Evolutionary conservation across 2,113 vertebrate species (phyloP).

Genomic region (Struthidea cinerea): DNA sequence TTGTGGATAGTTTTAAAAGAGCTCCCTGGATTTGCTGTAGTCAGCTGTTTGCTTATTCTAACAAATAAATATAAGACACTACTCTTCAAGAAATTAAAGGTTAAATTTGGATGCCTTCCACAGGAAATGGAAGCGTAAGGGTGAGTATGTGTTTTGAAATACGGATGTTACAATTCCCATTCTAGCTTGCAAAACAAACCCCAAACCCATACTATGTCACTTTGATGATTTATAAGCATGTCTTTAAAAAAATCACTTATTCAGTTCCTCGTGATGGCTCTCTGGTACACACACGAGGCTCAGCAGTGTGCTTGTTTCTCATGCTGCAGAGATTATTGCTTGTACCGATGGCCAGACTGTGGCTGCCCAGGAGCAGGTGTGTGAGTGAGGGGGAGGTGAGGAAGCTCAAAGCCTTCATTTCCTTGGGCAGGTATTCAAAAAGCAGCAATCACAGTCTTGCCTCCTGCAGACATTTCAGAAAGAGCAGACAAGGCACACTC

Average conservation of each 20-base stretch:
- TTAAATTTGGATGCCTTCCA: conserved; percentile 21
- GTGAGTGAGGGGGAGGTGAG: neutral
- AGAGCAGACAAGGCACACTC: neutral
- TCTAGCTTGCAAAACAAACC: conserved; percentile 51
- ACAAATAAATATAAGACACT: neutral
- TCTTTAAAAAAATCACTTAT: neutral
- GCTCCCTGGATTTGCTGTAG: neutral
- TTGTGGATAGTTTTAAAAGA: neutral
- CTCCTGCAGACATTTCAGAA: neutral
- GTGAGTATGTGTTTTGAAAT: conserved; percentile 38
- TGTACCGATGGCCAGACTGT: neutral
- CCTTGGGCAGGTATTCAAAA: neutral
- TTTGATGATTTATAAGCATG: conserved; percentile 36
- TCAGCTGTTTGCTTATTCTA: conserved; percentile 22
- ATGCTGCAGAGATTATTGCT: neutral
- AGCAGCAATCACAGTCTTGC: neutral
- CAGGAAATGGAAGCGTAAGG: conserved; percentile 20
- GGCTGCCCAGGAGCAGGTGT: neutral
- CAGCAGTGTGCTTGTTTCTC: neutral
- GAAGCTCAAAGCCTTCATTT: neutral
- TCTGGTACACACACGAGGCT: neutral
- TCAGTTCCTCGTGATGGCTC: neutral
- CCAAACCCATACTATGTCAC: neutral
- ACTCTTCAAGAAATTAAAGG: conserved; percentile 38
- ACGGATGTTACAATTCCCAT: conserved; percentile 32